Evolutionary conservation across 1,140 invertebrate genomes (phyloP).

Genomic region (Mercenaria mercenaria): DNA sequence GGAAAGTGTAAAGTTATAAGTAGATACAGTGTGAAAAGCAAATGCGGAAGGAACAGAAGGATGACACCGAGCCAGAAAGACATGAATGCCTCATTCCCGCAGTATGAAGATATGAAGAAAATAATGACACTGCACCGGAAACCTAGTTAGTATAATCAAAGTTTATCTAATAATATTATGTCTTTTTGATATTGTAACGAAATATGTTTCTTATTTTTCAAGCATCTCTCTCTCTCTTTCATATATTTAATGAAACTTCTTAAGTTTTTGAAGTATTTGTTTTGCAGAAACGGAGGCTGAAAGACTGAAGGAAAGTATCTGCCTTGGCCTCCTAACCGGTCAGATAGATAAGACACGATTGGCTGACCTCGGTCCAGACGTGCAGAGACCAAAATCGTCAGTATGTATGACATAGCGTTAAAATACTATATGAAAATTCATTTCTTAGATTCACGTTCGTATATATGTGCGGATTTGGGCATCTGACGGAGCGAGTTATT

Average conservation of each 20-base stretch:
- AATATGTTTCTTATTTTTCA: no score
- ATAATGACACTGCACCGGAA: conserved; percentile 2
- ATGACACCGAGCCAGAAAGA: neutral
- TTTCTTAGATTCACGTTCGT: no score
- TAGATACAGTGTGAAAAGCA: neutral
- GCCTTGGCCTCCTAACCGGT: conserved; percentile 57
- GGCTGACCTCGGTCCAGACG: conserved; percentile 57
- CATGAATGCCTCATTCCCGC: conserved; percentile 38
- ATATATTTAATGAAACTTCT: no score
- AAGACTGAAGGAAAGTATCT: conserved; percentile 41
- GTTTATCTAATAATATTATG: no score
- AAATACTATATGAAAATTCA: no score
- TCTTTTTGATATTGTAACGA: no score
- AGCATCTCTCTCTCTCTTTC: no score
- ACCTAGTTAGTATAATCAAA: conserved; percentile 52
- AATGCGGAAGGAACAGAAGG: neutral
- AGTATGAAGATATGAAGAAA: conserved; percentile 45
- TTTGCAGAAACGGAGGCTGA: conserved; percentile 12
- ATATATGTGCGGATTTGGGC: no score
- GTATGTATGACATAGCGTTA: no score
- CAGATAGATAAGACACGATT: conserved; percentile 42
- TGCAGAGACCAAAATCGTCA: conserved; percentile 40
- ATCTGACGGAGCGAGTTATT: no score
- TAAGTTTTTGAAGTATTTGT: no score
- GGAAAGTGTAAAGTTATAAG: conserved; percentile 58